Base-by-base conservation (phyloP, 2,113 vertebrate species). In the Phaethon lepturus region DNA sequence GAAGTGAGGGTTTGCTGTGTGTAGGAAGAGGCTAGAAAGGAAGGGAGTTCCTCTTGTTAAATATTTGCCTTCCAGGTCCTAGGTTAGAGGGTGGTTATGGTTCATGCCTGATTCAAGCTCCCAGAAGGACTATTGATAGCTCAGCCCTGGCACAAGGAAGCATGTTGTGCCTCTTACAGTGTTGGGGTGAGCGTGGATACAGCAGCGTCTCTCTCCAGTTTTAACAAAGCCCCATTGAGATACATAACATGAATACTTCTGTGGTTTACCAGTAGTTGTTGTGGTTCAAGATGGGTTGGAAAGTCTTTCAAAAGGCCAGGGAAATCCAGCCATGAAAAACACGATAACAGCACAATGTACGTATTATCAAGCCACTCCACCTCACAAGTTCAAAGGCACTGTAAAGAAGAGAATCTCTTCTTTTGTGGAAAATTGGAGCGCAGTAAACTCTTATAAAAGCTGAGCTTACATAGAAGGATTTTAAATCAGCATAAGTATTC, bases 211-310 rank as follows among this genome's bases (percentile, higher is more conserved):
- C 72, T 90, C 31, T 92, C 59, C 53, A 35, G n/a, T 87, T 90
- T 85, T 78, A 91, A 67, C 87, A 94, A 94, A 96, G 81, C 60
- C 53, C 60, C 42, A 60, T 73, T 96, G 90, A 97, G 76, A 55
- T 62, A 55, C 35, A 52, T 66, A 91, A 56, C 63, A 44, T n/a
- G 66, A 94, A 94, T 74, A 50, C 88, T 82, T 88, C 71, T 94
- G 78, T 76, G 85, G 75, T 63, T 92, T 92, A 92, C 59, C 47
- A 89, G 52, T 40, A 38, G 40, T 76, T 88, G 56, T 86, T 95
- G 42, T 95, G 52, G 42, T 47, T 91, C 74, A 85, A 67, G 79
- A 96, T 78, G 31, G 42, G 26, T 87, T 95, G 81, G 63, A 77
- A 86, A 60, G 85, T 68, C 83, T 95, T 86, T 94, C 76, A 56